These are phyloP conservation scores for Otolemur crassicaudatus DNA, from an alignment of 2,797 vertebrate genomes.

Conservation along the genomic window DNA sequence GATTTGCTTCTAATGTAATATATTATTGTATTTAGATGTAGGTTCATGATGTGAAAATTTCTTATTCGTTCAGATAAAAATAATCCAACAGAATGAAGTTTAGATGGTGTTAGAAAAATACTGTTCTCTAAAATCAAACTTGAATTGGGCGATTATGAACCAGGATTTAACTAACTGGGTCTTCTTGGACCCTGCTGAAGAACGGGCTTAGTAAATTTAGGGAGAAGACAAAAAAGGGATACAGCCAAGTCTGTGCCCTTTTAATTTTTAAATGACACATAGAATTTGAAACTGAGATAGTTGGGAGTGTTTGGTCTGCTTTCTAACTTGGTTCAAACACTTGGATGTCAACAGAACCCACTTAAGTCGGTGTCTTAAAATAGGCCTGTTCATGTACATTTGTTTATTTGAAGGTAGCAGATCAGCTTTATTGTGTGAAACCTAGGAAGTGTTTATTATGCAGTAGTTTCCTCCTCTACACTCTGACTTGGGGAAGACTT, in stretches of 20 bases:
- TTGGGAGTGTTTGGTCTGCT: background rate
- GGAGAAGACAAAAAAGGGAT: background rate
- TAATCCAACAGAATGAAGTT: background rate
- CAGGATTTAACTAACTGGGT: background rate
- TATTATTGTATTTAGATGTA: background rate
- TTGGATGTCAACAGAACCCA: background rate
- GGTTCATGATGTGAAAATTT: background rate
- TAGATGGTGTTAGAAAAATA: background rate
- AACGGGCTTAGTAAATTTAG: background rate
- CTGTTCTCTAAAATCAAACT: background rate
- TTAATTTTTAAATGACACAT: background rate
- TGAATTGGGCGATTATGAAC: background rate
- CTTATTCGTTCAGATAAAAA: background rate
- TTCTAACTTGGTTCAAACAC: background rate
- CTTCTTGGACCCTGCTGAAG: background rate
- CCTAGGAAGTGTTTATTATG: background rate
- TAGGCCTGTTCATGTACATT: background rate
- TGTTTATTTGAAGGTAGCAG: background rate
- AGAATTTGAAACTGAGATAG: too few relatives aligned
- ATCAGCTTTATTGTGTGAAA: background rate
- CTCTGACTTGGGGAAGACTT: background rate
- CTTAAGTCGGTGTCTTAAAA: background rate
- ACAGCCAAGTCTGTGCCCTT: background rate
- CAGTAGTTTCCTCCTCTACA: background rate
- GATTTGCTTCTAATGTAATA: background rate